A percentile compares a stretch with the other conserved stretches of the same genome.
Conservation (phyloP, 2,888 invertebrate species). For the Lapara coniferarum region DNA sequence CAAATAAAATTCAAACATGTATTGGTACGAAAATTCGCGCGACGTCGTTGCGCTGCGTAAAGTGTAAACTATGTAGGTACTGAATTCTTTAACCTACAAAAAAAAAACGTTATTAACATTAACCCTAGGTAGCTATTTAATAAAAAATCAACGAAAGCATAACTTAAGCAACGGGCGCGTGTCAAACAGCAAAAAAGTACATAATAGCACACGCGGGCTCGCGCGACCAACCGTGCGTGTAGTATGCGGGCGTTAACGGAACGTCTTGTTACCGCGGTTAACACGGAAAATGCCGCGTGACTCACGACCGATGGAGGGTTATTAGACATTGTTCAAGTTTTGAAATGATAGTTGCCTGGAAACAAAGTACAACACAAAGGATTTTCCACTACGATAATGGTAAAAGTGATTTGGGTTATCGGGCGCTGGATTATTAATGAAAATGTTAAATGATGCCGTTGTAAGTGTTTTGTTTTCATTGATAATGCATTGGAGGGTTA, state of each 20-base stretch:
- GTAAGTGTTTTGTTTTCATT: neutral
- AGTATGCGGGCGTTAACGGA: conserved; percentile 24
- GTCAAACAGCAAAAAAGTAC: neutral
- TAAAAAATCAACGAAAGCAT: conserved; percentile 10
- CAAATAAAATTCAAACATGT: too few species aligned
- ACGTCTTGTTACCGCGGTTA: conserved; percentile 26
- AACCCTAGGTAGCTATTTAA: neutral
- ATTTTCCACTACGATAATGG: conserved; percentile 4
- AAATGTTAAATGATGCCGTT: neutral
- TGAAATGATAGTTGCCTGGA: conserved; percentile 4
- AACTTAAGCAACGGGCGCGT: conserved; percentile 1
- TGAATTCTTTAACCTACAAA: too few species aligned
- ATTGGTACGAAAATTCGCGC: too few species aligned
- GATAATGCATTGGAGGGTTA: neutral
- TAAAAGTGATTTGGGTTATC: neutral
- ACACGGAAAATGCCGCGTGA: conserved; percentile 17
- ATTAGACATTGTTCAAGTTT: too few species aligned
- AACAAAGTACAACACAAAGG: neutral
- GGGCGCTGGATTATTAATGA: neutral
- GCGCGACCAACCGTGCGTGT: conserved; percentile 20
- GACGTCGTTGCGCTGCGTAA: too few species aligned
- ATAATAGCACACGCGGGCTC: conserved; percentile 11
- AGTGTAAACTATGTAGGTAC: too few species aligned
- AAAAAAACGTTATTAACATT: neutral
- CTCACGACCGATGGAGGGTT: conserved; percentile 17